Base-by-base conservation (phyloP, 1,140 invertebrate genomes). In the Megathymus violae region DNA sequence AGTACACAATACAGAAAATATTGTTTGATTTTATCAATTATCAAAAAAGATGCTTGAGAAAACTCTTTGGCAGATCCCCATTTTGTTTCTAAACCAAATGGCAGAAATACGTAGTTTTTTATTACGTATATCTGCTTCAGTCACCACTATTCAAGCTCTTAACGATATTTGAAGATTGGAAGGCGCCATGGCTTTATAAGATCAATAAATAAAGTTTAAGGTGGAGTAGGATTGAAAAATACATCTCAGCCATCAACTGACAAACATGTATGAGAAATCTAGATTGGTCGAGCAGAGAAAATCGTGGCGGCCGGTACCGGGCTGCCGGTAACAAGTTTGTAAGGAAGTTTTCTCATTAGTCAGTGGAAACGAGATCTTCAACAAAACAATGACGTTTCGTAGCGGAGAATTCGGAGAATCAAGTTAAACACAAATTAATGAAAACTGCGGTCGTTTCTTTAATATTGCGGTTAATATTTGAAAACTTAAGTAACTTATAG, bases 281-380 rank as follows among this genome's bases (percentile, higher is more conserved):
- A 34, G n/a, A 52, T 38, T 19, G 40, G 7, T 11, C 51, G 46
- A 65, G 50, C 38, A 44, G 25, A 41, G 36, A 44, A 47, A 46
- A 65, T 61, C 22, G 31, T 22, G n/a, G 52, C 40, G 54, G 62
- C 48, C 31, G 41, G 38, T 62, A n/a, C n/a, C n/a, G n/a, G n/a
- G n/a, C n/a, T n/a, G n/a, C 41, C 61, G 15, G 40, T 36, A 41
- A 48, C 60, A 54, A 58, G 68, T 67, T 65, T 56, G 56, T 52
- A 62, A 61, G 40, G 62, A 75, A 75, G 64, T 76, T 76, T 73
- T 67, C 74, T 59, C 65, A 73, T 76, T 76, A 73, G 70, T 76
- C 71, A 75, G 64, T 7, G 44, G 19, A 47, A 13, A 31, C 1
- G 19, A 68, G 52, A 70, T 71, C 65, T 73, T 67, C 62, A 34